Percentiles rank a stretch among this genome's conserved stretches.
Conservation (phyloP, 64 coral and sea anemone species). For the Pocillopora damicornis region DNA sequence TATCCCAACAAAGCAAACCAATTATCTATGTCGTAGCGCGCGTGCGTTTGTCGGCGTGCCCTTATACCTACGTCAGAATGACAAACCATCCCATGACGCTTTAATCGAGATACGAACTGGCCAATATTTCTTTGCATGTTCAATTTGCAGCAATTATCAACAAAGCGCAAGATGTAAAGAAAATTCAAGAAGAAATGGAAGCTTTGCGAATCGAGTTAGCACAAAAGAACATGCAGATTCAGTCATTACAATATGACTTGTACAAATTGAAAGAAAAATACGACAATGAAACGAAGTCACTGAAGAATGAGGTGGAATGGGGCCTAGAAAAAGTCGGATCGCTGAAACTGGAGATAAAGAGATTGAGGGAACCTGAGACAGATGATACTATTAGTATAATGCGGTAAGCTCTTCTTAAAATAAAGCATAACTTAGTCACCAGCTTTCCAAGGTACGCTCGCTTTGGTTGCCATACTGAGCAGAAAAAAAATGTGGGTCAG, state of each 20-base stretch:
- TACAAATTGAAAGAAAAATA: constrained; percentile 49
- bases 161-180: background rate
- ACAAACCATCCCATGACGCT: too few species aligned
- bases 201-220: constrained; percentile 36
- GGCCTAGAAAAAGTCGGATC: constrained; percentile 19
- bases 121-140: background rate
- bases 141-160: background rate
- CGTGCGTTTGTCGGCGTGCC: too few species aligned
- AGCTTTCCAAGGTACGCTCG: background rate
- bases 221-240: constrained; percentile 51
- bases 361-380: constrained; percentile 16
- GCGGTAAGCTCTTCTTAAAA: background rate
- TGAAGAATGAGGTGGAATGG: constrained; percentile 39
- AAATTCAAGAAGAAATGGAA: too few species aligned
- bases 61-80: too few species aligned
- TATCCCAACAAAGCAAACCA: too few species aligned
- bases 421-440: background rate
- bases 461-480: background rate
- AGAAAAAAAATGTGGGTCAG: too few species aligned
- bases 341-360: constrained; percentile 42
- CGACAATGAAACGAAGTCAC: background rate
- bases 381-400: constrained; percentile 29
- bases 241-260: constrained; percentile 39
- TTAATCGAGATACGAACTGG: too few species aligned
- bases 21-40: too few species aligned